Conservation (phyloP, 2,888 invertebrate genomes). For the Acronicta aceris region DNA sequence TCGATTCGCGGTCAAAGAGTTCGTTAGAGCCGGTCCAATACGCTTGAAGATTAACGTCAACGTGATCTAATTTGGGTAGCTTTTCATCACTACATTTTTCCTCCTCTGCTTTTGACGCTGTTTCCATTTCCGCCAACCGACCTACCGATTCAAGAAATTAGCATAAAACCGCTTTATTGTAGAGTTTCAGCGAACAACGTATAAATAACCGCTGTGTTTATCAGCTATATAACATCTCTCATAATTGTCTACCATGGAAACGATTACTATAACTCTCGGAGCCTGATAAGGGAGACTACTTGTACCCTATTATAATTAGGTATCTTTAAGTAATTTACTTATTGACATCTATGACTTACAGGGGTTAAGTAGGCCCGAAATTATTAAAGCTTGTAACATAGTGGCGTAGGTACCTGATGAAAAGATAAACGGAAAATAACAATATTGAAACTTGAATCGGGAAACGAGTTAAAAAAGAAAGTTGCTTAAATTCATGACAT, state of each 20-base stretch:
- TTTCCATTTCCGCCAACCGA: slow-evolving; percentile 2
- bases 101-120: slow-evolving; percentile 17
- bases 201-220: slow-evolving; percentile 37
- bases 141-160: slow-evolving; percentile 25
- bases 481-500: slow-evolving; percentile 29
- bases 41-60: slow-evolving; percentile 44
- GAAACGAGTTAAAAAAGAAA: slow-evolving; percentile 23
- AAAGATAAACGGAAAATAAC: slow-evolving; percentile 11
- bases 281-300: slow-evolving; percentile 34
- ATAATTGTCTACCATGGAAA: slow-evolving; percentile 32
- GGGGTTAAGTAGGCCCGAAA: background rate
- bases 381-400: background rate
- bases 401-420: background rate
- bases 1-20: slow-evolving; percentile 41
- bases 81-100: slow-evolving; percentile 28
- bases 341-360: slow-evolving; percentile 10
- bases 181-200: slow-evolving; percentile 13
- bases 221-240: slow-evolving; percentile 28
- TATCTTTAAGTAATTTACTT: slow-evolving; percentile 27
- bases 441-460: slow-evolving; percentile 8
- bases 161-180: slow-evolving; percentile 11
- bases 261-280: slow-evolving; percentile 38
- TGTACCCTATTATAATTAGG: slow-evolving; percentile 35
- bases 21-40: slow-evolving; percentile 39
- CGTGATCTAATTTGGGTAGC: slow-evolving; percentile 40